phyloP scores from a whole-genome alignment of 2,113 vertebrate genomes.

The Catharus bicknelli region DNA sequence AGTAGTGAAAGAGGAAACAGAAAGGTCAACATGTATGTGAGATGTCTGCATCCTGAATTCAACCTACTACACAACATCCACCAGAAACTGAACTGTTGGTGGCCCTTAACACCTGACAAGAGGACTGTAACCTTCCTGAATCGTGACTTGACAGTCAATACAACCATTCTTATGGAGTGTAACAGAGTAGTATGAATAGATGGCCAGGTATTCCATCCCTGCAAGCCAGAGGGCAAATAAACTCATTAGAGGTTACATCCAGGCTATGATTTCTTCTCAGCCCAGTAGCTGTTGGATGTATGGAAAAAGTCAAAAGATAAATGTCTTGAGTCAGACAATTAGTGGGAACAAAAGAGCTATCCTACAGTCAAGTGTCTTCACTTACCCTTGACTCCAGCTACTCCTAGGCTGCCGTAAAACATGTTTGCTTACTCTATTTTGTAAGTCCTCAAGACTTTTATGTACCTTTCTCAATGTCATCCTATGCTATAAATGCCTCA shows the following conservation, averaged over 20 bases:
- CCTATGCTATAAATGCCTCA: neutral
- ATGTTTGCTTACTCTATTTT: neutral
- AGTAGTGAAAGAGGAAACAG: neutral
- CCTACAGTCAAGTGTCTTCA: neutral
- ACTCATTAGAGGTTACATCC: neutral
- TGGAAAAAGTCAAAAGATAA: neutral
- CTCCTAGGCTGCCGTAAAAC: neutral
- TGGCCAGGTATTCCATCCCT: neutral
- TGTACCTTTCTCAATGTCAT: neutral
- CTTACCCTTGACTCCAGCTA: neutral
- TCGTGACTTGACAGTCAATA: neutral
- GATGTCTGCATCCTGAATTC: neutral
- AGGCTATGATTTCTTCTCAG: neutral
- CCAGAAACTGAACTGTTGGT: neutral
- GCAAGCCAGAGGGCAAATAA: neutral
- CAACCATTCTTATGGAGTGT: neutral
- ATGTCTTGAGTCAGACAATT: neutral
- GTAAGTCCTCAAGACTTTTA: neutral
- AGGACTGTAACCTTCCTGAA: neutral
- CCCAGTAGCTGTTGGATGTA: neutral
- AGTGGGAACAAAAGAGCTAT: neutral
- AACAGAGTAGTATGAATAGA: neutral
- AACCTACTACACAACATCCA: neutral
- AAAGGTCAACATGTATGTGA: neutral
- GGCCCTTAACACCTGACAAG: neutral